A percentile compares a stretch with the other conserved stretches of the same genome.
Evolutionary conservation across 2,797 vertebrate species (phyloP).

Genomic region (Meda fulgida): DNA sequence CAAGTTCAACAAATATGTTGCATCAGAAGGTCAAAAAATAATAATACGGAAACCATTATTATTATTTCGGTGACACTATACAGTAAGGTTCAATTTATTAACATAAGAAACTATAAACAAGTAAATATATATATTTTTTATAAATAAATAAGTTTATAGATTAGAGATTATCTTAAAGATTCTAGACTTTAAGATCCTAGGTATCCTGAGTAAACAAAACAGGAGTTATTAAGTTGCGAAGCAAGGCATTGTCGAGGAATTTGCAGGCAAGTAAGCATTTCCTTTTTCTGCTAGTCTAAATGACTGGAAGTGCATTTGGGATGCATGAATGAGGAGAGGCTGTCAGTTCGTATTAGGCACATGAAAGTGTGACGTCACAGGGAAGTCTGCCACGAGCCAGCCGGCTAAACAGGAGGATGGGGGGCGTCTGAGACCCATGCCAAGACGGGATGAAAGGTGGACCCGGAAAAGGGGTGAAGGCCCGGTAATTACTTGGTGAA

Average conservation of each 20-base stretch:
- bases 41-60: neutral
- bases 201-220: neutral
- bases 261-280: conserved; percentile 23
- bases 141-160: neutral
- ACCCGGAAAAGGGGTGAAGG: conserved; percentile 32
- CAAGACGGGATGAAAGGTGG: conserved; percentile 58
- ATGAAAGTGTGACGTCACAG: conserved; percentile 54
- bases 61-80: neutral
- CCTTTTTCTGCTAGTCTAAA: conserved; percentile 31
- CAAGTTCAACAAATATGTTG: neutral
- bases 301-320: conserved; percentile 36
- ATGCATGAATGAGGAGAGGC: conserved; percentile 44
- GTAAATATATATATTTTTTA: no score
- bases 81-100: neutral
- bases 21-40: neutral
- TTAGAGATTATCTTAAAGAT: no score
- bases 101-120: neutral
- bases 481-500: conserved; percentile 71
- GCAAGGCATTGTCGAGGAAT: conserved; percentile 3
- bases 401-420: conserved; percentile 51
- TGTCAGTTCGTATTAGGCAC: conserved; percentile 68
- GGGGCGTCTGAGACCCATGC: conserved; percentile 62
- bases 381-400: conserved; percentile 52
- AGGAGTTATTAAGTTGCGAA: neutral
- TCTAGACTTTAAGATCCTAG: no score